Evolutionary conservation across 2,888 invertebrate species (phyloP).

Genomic region (Epsilonema sp.): DNA sequence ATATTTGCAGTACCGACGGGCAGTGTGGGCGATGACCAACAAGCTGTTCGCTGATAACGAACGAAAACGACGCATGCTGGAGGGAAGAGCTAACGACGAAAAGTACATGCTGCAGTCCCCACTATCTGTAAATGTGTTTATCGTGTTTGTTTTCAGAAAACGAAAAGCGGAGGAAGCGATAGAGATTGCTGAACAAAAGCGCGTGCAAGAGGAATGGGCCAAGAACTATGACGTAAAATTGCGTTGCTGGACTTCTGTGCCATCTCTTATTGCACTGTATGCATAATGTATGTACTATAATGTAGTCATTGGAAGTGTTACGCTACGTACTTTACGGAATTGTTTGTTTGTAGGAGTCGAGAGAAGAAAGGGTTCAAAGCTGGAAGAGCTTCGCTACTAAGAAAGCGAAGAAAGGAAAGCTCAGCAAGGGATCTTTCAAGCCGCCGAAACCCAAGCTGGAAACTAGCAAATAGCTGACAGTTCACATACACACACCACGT

Average conservation of each 20-base stretch:
- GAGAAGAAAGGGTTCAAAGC: constrained; percentile 24
- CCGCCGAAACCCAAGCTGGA: constrained; percentile 21
- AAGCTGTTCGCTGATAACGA: constrained; percentile 82
- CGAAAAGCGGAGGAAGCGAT: constrained; percentile 48
- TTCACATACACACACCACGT: too few relatives aligned
- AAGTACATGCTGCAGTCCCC: constrained; percentile 25
- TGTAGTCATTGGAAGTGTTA: not conserved
- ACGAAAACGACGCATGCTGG: constrained; percentile 60
- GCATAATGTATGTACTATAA: too few relatives aligned
- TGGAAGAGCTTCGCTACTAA: constrained; percentile 22
- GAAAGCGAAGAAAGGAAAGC: constrained; percentile 18
- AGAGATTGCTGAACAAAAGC: constrained; percentile 68
- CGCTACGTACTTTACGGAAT: not conserved
- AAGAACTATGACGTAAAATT: constrained; percentile 95
- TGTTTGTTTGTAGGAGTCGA: constrained; percentile 14
- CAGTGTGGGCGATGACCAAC: constrained; percentile 95
- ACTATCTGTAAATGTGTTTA: not conserved
- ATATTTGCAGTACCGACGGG: constrained; percentile 46
- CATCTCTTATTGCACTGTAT: too few relatives aligned
- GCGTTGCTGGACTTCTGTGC: too few relatives aligned
- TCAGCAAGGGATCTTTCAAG: constrained; percentile 21
- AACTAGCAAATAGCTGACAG: too few relatives aligned
- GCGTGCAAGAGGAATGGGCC: constrained; percentile 84
- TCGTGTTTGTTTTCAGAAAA: not conserved
- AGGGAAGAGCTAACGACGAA: constrained; percentile 73